Conservation (phyloP, 2,113 vertebrate species). For the Dasypus novemcinctus region DNA sequence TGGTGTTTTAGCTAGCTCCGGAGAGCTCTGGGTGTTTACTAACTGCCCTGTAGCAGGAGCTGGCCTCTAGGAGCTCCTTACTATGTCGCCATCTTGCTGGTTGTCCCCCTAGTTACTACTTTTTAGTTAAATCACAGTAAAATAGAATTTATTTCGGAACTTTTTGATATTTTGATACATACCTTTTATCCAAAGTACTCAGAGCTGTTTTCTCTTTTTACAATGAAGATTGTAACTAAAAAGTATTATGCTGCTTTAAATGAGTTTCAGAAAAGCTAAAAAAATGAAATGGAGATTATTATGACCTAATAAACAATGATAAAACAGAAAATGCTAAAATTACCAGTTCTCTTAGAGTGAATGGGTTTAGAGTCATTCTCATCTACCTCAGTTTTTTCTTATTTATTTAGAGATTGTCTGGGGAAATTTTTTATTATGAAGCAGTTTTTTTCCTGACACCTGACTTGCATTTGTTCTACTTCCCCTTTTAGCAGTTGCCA, state of each 20-base stretch:
- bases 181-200: background rate
- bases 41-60: too few relatives aligned
- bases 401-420: background rate
- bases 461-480: background rate
- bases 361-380: background rate
- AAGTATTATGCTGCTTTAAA: background rate
- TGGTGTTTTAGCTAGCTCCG: too few relatives aligned
- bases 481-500: background rate
- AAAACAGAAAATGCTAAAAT: background rate
- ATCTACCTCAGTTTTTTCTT: background rate
- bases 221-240: background rate
- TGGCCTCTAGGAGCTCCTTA: too few relatives aligned
- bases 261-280: background rate
- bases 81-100: too few relatives aligned
- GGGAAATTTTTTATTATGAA: background rate
- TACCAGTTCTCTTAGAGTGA: background rate
- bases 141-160: constrained; percentile 1
- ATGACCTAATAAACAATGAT: background rate
- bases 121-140: background rate
- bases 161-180: constrained; percentile 22
- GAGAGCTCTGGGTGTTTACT: too few relatives aligned
- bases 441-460: background rate
- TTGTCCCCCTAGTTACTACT: too few relatives aligned
- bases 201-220: constrained; percentile 23
- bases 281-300: background rate